phyloP scores from a whole-genome alignment of 2,113 vertebrate genomes.

The mouse (Mus musculus) region GRCm39 chr1:58934001-58934500 shows the following conservation, averaged over 20 bases:
- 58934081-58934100: background rate
- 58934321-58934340: background rate
- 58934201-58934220: background rate
- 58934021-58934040: constrained; percentile 11
- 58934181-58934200: background rate
- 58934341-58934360: background rate
- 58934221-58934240: background rate
- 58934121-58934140: background rate
- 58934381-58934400: background rate
- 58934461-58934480: too few relatives aligned
- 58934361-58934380: background rate
- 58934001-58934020: background rate
- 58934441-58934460: background rate
- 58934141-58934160: constrained; percentile 1
- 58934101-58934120: constrained; percentile 49
- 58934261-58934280: background rate
- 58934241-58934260: background rate
- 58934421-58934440: background rate
- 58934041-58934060: constrained; percentile 8
- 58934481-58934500: background rate
- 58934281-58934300: background rate
- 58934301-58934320: background rate
- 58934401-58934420: background rate
- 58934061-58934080: background rate
- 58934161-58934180: background rate